Evolutionary conservation across 2,113 vertebrate genomes (phyloP).

Genomic region (Cynoglossus semilaevis): DNA sequence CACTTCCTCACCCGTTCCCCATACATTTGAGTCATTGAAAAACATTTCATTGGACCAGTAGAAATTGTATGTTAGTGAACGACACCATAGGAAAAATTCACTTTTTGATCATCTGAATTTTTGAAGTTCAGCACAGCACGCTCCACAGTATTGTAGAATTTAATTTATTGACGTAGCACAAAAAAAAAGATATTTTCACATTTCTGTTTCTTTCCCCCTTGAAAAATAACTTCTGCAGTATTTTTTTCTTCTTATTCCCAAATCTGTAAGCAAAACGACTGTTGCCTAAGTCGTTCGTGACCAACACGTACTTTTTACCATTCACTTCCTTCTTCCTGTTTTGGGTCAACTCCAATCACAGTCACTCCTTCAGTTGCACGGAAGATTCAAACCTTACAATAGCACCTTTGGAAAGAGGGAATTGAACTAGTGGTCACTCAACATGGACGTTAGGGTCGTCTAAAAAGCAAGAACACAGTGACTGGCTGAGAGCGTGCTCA

Average conservation of each 20-base stretch:
- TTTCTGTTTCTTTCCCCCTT: slow-evolving; percentile 30
- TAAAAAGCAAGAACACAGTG: slow-evolving; percentile 52
- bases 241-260: slow-evolving; percentile 37
- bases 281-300: slow-evolving; percentile 32
- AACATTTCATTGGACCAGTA: no score
- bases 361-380: slow-evolving; percentile 71
- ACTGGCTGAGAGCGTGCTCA: slow-evolving; percentile 47
- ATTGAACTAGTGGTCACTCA: slow-evolving; percentile 41
- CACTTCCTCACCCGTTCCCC: no score
- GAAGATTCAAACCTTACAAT: slow-evolving; percentile 68
- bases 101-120: no score
- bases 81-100: no score
- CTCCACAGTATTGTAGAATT: slow-evolving; percentile 49
- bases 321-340: slow-evolving; percentile 59
- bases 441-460: slow-evolving; percentile 34
- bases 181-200: slow-evolving; percentile 56
- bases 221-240: slow-evolving; percentile 28
- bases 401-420: slow-evolving; percentile 73
- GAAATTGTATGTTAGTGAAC: no score
- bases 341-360: slow-evolving; percentile 46
- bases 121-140: slow-evolving; percentile 55
- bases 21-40: no score
- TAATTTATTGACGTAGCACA: slow-evolving; percentile 68
- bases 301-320: slow-evolving; percentile 48
- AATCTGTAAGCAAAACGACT: no score